phyloP scores from a whole-genome alignment of 2,888 invertebrate genomes.

The Drosophila multiciliata region DNA sequence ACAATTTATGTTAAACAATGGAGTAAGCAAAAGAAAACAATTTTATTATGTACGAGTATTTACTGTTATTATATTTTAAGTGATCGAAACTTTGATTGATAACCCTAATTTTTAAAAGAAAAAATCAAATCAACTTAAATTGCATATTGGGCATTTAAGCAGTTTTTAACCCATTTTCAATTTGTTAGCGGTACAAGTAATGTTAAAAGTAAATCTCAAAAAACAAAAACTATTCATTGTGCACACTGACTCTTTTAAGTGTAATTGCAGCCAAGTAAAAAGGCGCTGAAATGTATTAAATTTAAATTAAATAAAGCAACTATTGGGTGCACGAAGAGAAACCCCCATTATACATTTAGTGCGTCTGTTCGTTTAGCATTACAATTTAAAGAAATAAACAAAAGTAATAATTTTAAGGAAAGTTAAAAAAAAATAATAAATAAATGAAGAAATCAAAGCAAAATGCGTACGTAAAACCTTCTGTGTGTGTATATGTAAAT shows the following conservation, averaged over 20 bases:
- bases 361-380: conserved; percentile 54
- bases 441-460: conserved; percentile 21
- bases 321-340: conserved; percentile 33
- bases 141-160: conserved; percentile 53
- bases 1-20: conserved; percentile 51
- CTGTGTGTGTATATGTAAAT: conserved; percentile 77
- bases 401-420: conserved; percentile 26
- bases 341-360: conserved; percentile 47
- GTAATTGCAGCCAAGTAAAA: conserved; percentile 48
- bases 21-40: conserved; percentile 52
- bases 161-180: conserved; percentile 67
- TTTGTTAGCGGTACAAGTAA: conserved; percentile 56
- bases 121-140: conserved; percentile 41
- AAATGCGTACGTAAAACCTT: conserved; percentile 67
- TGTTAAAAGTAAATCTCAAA: conserved; percentile 41
- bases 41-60: conserved; percentile 73
- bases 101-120: conserved; percentile 55
- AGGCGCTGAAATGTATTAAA: conserved; percentile 66
- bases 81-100: conserved; percentile 58
- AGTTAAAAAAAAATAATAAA: conserved; percentile 22
- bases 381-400: conserved; percentile 20
- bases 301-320: conserved; percentile 53
- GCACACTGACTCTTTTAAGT: conserved; percentile 50
- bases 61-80: conserved; percentile 79
- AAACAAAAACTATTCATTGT: conserved; percentile 30